A percentile compares a stretch with the other conserved stretches of the same genome.
Conservation (phyloP, 2,888 invertebrate genomes). For the Agriopis leucophaearia region DNA sequence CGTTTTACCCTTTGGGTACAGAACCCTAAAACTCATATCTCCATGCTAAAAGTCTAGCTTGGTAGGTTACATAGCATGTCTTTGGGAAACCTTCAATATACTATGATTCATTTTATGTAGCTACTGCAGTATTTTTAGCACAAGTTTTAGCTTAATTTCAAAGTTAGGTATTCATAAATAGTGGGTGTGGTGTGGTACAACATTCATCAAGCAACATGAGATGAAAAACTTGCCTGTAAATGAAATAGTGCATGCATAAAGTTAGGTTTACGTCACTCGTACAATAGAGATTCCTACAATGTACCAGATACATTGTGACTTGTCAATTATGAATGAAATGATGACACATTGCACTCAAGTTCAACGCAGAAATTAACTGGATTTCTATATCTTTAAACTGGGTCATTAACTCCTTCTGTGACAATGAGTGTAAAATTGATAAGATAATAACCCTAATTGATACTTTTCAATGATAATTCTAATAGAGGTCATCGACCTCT, state of each 20-base stretch:
- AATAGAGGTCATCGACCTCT: conserved; percentile 64
- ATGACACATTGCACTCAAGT: conserved; percentile 26
- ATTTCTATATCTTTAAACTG: conserved; percentile 34
- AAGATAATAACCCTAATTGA: conserved; percentile 48
- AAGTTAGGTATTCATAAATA: conserved; percentile 12
- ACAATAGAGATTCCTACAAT: conserved; percentile 25
- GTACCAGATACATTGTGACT: conserved; percentile 33
- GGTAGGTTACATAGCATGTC: conserved; percentile 10
- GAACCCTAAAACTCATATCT: too few relatives aligned
- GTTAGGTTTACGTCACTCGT: conserved; percentile 26
- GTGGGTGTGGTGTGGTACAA: conserved; percentile 17
- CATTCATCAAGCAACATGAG: conserved; percentile 3
- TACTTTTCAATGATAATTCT: conserved; percentile 60
- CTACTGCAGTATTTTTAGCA: neutral
- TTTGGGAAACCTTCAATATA: neutral
- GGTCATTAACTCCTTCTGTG: conserved; percentile 47
- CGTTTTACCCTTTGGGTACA: too few relatives aligned
- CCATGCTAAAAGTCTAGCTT: conserved; percentile 5
- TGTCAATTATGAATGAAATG: conserved; percentile 21
- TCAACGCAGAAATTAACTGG: conserved; percentile 7
- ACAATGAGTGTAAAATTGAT: conserved; percentile 43
- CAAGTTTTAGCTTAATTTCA: neutral
- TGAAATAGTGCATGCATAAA: conserved; percentile 20
- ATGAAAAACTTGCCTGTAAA: conserved; percentile 1
- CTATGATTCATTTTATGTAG: neutral